Conservation (phyloP, 2,888 invertebrate genomes). For the Arenicola marina region DNA sequence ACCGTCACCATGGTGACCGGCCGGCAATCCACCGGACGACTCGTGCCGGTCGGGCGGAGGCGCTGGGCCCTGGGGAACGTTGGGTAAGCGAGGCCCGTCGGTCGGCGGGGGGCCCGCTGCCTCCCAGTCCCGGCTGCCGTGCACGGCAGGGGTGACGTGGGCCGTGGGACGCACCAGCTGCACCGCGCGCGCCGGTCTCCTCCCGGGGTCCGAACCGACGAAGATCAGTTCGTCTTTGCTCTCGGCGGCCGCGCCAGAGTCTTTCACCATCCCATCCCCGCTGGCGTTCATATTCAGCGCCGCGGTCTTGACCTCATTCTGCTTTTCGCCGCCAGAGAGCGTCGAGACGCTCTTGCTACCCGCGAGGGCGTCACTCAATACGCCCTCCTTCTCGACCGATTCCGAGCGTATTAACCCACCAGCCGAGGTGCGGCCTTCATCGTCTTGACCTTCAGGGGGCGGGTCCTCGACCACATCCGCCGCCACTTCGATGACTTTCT, state of each 20-base stretch:
- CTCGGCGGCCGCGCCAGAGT: no score
- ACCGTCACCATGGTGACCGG: no score
- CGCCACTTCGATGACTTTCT: neutral
- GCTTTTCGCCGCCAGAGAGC: neutral
- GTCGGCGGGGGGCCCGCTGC: neutral
- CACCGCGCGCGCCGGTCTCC: neutral
- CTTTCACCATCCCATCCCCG: neutral
- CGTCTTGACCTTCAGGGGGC: neutral
- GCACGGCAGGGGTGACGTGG: conserved; percentile 1
- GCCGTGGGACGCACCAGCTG: neutral
- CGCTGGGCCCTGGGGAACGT: neutral
- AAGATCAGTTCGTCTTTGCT: neutral
- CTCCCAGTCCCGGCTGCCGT: neutral
- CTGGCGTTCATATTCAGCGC: no score
- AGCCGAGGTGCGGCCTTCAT: neutral
- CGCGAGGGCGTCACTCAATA: neutral
- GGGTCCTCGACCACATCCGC: neutral
- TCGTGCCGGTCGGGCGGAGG: neutral
- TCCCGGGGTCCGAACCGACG: neutral
- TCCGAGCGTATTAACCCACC: no score
- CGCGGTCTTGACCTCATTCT: neutral
- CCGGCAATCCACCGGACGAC: neutral
- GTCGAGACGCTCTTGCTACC: neutral
- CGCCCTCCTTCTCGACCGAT: neutral
- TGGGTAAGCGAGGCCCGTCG: neutral